Evolutionary conservation across 1,140 invertebrate genomes (phyloP).

Genomic region (Parapsyche elsis): DNA sequence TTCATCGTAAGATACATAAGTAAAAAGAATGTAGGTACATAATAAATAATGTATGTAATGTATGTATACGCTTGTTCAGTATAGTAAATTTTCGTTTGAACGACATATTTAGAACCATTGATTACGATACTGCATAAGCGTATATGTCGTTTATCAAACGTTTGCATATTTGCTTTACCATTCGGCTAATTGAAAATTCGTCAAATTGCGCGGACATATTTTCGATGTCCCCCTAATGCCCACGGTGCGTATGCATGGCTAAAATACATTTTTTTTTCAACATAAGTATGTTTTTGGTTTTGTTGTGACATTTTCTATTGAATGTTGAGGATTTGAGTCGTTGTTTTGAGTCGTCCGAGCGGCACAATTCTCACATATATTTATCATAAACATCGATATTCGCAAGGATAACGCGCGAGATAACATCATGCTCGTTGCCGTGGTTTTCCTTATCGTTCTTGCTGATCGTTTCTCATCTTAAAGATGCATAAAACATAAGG

Average conservation of each 20-base stretch:
- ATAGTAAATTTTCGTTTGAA: too few relatives aligned
- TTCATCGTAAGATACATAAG: too few relatives aligned
- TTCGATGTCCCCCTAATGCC: neutral
- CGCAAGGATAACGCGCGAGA: neutral
- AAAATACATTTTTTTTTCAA: too few relatives aligned
- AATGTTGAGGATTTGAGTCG: neutral
- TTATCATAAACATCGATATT: neutral
- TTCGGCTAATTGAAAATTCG: conserved; percentile 19
- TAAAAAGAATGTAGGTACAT: too few relatives aligned
- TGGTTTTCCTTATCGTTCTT: conserved; percentile 12
- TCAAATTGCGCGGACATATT: conserved; percentile 13
- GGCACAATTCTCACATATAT: neutral
- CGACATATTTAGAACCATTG: neutral
- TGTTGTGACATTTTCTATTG: too few relatives aligned
- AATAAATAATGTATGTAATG: too few relatives aligned
- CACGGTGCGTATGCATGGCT: too few relatives aligned
- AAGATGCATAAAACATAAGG: conserved; percentile 37
- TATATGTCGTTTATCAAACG: conserved; percentile 20
- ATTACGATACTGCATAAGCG: neutral
- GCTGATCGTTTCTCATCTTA: conserved; percentile 12
- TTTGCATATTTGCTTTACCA: neutral
- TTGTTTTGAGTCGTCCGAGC: neutral
- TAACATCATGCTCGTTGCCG: neutral
- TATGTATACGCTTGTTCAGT: neutral
- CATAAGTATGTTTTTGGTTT: too few relatives aligned